phyloP scores from a whole-genome alignment of 1,140 invertebrate species.

The Zaprionus davidi region DNA sequence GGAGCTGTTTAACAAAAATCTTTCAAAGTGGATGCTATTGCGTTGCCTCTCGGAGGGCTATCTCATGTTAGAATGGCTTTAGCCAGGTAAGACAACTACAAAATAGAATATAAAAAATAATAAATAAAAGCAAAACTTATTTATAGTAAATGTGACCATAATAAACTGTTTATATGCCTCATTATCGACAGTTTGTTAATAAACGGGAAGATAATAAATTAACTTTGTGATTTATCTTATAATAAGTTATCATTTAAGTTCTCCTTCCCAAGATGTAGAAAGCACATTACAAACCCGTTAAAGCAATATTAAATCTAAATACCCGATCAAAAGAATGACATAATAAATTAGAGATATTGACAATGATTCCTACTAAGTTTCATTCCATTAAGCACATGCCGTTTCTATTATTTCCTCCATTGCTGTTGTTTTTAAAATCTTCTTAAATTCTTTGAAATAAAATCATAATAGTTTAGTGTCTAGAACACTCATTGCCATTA shows the following conservation, averaged over 20 bases:
- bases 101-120: neutral
- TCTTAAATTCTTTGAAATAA: neutral
- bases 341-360: too few relatives aligned
- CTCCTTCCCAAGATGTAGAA: too few relatives aligned
- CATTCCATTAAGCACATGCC: too few relatives aligned
- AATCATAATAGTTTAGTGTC: neutral
- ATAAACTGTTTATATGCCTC: too few relatives aligned
- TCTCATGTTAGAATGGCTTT: slow-evolving; percentile 88
- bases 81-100: slow-evolving; percentile 85
- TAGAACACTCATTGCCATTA: neutral
- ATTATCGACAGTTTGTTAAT: neutral
- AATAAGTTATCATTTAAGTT: too few relatives aligned
- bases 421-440: neutral
- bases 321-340: too few relatives aligned
- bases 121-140: too few relatives aligned
- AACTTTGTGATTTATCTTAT: neutral
- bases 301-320: too few relatives aligned
- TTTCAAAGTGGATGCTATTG: slow-evolving; percentile 86
- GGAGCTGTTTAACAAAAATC: slow-evolving; percentile 47
- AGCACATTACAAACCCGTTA: too few relatives aligned
- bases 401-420: too few relatives aligned
- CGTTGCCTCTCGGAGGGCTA: slow-evolving; percentile 86
- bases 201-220: neutral
- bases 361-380: too few relatives aligned
- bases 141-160: too few relatives aligned